phyloP scores from a whole-genome alignment of 2,888 invertebrate genomes.

The Epinotia nisella region DNA sequence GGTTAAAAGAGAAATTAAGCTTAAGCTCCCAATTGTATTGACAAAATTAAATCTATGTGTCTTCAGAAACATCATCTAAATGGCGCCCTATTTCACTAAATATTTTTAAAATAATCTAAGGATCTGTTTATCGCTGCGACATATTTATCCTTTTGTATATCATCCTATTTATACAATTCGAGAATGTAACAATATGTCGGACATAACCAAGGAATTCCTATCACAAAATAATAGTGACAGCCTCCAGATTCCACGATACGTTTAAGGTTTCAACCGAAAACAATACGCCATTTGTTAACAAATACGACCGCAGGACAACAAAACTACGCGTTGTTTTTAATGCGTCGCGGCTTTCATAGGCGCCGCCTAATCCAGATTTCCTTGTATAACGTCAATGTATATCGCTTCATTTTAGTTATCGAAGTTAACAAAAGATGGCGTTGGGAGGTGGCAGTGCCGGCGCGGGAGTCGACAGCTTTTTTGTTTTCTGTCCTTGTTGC shows the following conservation, averaged over 20 bases:
- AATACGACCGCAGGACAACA: conserved; percentile 22
- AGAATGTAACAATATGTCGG: conserved; percentile 42
- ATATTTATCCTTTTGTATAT: conserved; percentile 7
- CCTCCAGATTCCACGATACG: conserved; percentile 43
- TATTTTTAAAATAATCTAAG: not conserved
- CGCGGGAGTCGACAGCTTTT: conserved; percentile 49
- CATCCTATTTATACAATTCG: conserved; percentile 25
- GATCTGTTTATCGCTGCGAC: not conserved
- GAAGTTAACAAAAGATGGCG: conserved; percentile 33
- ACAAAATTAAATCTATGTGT: too few species aligned
- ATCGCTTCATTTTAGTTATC: conserved; percentile 38
- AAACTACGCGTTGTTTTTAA: conserved; percentile 16
- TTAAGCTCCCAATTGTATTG: too few species aligned
- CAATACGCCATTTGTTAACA: conserved; percentile 44
- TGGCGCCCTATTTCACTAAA: too few species aligned
- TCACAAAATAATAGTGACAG: conserved; percentile 45
- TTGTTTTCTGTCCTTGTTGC: conserved; percentile 49
- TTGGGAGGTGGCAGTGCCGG: conserved; percentile 48
- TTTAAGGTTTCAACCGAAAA: conserved; percentile 44
- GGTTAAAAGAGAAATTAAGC: not conserved
- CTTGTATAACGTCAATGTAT: conserved; percentile 45
- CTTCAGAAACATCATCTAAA: too few species aligned
- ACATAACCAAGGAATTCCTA: conserved; percentile 45
- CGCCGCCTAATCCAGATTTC: conserved; percentile 25
- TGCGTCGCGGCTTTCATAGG: conserved; percentile 28